Conservation (phyloP, 1,140 invertebrate genomes). For the Formica selysi region DNA sequence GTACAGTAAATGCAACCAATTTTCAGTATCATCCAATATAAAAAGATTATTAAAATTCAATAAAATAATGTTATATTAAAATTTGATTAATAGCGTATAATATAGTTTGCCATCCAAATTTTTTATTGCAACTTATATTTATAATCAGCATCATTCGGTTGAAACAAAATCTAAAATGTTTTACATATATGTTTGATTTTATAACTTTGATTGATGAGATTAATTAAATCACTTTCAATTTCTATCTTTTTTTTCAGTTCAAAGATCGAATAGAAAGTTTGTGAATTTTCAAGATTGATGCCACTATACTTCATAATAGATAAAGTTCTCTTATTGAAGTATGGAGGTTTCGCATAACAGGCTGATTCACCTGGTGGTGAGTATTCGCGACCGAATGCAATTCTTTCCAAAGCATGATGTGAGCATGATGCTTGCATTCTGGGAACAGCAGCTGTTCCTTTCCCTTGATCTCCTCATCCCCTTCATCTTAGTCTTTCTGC, state of each 20-base stretch:
- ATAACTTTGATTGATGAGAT: background rate
- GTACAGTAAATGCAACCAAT: background rate
- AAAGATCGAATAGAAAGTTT: background rate
- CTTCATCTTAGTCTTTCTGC: constrained; percentile 59
- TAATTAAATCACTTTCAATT: background rate
- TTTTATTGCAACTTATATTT: background rate
- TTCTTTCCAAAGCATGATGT: constrained; percentile 57
- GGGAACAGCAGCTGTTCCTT: constrained; percentile 77
- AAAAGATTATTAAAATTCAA: background rate
- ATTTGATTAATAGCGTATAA: background rate
- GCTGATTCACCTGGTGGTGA: constrained; percentile 69
- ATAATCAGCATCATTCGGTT: background rate
- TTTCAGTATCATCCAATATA: background rate
- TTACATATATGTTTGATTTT: background rate
- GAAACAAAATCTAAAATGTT: background rate
- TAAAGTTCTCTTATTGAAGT: background rate
- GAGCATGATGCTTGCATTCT: constrained; percentile 60
- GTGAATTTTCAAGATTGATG: background rate
- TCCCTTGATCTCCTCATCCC: constrained; percentile 59
- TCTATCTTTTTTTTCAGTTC: background rate
- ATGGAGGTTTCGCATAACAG: background rate
- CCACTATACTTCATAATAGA: background rate
- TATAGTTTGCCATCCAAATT: background rate
- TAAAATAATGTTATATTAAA: constrained; percentile 1
- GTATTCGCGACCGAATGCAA: constrained; percentile 17